Percentiles rank a stretch among this genome's conserved stretches.
Evolutionary conservation across 2,888 invertebrate genomes (phyloP).

Genomic region (Saturnia pavonia): DNA sequence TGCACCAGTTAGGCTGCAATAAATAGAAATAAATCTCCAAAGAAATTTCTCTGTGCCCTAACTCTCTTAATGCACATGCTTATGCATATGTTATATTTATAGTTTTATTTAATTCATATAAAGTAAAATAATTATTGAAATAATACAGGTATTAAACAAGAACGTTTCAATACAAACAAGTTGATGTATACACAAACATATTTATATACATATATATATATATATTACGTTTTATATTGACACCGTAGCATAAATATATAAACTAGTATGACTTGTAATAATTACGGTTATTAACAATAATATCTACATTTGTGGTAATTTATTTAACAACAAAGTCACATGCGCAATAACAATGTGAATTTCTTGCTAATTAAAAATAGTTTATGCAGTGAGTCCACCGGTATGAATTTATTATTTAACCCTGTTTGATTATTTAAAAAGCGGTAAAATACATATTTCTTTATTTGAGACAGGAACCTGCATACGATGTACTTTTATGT

Average conservation of each 20-base stretch:
- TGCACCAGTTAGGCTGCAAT: too few relatives aligned
- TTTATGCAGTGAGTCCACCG: background rate
- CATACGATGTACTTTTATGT: background rate
- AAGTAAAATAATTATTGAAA: background rate
- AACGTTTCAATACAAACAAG: background rate
- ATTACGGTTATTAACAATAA: background rate
- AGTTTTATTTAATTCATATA: background rate
- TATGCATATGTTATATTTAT: background rate
- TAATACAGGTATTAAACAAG: background rate
- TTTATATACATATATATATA: background rate
- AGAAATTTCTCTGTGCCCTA: too few relatives aligned
- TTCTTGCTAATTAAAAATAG: background rate
- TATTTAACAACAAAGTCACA: background rate
- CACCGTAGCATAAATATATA: background rate
- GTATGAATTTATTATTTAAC: background rate
- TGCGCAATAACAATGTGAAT: background rate
- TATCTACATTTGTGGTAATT: background rate
- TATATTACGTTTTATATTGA: constrained; percentile 3
- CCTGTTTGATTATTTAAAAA: background rate
- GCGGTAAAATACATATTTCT: background rate
- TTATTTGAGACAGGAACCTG: background rate
- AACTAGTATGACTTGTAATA: background rate
- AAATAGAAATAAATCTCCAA: too few relatives aligned
- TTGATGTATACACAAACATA: background rate
- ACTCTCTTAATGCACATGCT: too few relatives aligned